phyloP scores from a whole-genome alignment of 1,140 invertebrate genomes.

The Apis laboriosa region DNA sequence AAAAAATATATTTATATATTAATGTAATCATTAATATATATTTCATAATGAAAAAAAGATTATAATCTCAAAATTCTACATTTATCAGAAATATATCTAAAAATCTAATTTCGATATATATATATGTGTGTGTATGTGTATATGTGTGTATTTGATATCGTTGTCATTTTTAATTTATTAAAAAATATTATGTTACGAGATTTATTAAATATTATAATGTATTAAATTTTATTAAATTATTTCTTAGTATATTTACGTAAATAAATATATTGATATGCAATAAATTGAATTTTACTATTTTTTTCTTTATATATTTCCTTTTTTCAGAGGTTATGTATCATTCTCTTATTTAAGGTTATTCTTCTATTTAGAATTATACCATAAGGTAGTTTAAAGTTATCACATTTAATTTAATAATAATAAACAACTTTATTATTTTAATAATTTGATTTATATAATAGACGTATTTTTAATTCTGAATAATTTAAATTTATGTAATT shows the following conservation, averaged over 20 bases:
- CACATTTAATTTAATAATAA: background rate
- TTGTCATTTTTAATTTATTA: too few relatives aligned
- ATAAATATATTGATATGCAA: background rate
- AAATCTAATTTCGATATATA: too few relatives aligned
- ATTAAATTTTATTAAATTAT: background rate
- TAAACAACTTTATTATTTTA: background rate
- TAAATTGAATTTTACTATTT: background rate
- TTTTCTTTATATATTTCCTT: background rate
- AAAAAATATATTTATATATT: too few relatives aligned
- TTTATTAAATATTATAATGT: background rate
- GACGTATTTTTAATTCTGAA: background rate
- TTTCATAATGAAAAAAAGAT: too few relatives aligned
- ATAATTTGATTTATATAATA: background rate
- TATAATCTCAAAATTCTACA: too few relatives aligned
- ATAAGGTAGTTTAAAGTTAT: too few relatives aligned
- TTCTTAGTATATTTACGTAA: background rate
- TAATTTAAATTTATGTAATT: background rate
- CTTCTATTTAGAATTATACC: background rate
- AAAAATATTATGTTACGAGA: background rate
- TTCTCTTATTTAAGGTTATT: background rate
- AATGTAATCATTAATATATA: too few relatives aligned
- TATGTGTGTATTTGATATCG: too few relatives aligned
- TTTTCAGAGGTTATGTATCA: background rate
- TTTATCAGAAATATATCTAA: too few relatives aligned
- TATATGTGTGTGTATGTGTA: too few relatives aligned